phyloP scores from a whole-genome alignment of 2,113 vertebrate species.

The Myodes glareolus region DNA sequence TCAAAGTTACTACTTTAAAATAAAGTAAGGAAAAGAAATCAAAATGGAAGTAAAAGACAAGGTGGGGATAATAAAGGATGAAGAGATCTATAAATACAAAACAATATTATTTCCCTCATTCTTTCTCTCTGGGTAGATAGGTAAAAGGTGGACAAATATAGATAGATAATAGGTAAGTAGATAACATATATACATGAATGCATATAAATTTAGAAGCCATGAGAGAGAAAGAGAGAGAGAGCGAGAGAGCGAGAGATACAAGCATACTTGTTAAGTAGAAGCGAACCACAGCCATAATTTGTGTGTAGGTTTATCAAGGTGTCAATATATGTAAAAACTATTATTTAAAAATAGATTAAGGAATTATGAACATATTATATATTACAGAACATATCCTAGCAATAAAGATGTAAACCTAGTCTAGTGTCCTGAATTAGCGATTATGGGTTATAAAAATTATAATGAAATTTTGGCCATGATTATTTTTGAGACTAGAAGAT shows the following conservation, averaged over 20 bases:
- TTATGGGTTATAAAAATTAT: background rate
- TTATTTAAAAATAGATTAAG: rapidly evolving
- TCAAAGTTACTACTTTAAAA: background rate
- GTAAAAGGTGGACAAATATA: background rate
- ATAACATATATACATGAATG: background rate
- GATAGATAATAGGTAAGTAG: background rate
- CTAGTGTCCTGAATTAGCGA: background rate
- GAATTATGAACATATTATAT: rapidly evolving
- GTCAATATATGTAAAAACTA: background rate
- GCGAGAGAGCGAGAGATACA: background rate
- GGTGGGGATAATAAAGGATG: constrained; percentile 41
- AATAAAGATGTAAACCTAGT: background rate
- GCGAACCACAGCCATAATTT: background rate
- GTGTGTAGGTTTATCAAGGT: background rate
- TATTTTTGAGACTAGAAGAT: background rate
- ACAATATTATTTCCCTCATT: constrained; percentile 68
- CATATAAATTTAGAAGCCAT: background rate
- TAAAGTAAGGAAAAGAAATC: background rate
- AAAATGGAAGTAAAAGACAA: background rate
- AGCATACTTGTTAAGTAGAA: background rate
- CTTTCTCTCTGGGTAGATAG: background rate
- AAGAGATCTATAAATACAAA: constrained; percentile 65
- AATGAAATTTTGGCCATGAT: background rate
- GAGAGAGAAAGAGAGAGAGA: background rate
- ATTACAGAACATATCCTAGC: rapidly evolving